Percentiles rank a stretch among this genome's conserved stretches.
phyloP scores from a whole-genome alignment of 2,113 vertebrate genomes.

The Falcunculus frontatus region DNA sequence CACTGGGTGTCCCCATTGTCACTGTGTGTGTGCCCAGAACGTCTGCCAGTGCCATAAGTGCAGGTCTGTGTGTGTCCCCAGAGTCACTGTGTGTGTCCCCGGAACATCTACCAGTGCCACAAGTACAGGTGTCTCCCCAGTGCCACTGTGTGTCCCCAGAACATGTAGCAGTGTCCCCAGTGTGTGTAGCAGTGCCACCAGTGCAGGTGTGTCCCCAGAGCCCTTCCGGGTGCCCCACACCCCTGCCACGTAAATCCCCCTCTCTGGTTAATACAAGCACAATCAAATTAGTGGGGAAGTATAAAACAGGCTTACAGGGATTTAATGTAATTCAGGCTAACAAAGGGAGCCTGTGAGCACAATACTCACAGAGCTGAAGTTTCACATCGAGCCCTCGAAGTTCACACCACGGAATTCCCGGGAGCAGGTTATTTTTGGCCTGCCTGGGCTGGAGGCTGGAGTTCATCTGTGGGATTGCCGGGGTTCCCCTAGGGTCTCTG shows the following conservation, averaged over 20 bases:
- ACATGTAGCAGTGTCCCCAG: too few species aligned
- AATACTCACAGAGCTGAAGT: not conserved
- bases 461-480: not conserved
- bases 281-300: conserved; percentile 45
- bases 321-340: conserved; percentile 29
- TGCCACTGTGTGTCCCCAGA: too few species aligned
- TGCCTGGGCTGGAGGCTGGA: not conserved
- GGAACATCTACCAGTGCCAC: too few species aligned
- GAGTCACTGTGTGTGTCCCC: too few species aligned
- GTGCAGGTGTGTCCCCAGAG: conserved; percentile 73
- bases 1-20: not conserved
- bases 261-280: not conserved
- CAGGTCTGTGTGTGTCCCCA: too few species aligned
- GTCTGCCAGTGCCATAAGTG: too few species aligned
- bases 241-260: not conserved
- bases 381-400: not conserved
- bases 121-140: not conserved
- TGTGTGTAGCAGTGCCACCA: not conserved
- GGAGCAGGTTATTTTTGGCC: not conserved
- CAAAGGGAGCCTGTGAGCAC: not conserved
- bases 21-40: too few species aligned
- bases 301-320: conserved; percentile 64
- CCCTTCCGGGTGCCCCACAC: not conserved
- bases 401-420: not conserved
- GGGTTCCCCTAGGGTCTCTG: not conserved